phyloP scores from a whole-genome alignment of 2,888 invertebrate species.

The Leuctra nigra region DNA sequence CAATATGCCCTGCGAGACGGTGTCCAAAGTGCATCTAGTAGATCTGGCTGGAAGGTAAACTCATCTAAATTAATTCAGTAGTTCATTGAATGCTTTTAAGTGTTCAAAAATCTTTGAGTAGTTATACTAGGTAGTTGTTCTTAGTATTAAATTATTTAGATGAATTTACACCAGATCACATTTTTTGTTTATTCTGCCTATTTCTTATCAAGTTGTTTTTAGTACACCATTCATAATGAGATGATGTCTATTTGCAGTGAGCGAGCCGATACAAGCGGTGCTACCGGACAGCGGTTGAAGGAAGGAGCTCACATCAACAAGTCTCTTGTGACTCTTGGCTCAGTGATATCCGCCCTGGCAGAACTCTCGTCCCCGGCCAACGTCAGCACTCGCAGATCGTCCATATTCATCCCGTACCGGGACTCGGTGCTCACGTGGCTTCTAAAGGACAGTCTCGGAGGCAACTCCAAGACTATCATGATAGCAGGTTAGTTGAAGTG shows the following conservation, averaged over 20 bases:
- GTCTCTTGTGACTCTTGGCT: constrained; percentile 79
- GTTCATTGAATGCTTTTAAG: too few relatives aligned
- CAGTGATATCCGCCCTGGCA: constrained; percentile 80
- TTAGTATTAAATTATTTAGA: too few relatives aligned
- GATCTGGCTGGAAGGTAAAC: constrained; percentile 78
- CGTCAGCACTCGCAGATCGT: constrained; percentile 30
- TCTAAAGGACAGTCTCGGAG: constrained; percentile 80
- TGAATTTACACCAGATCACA: too few relatives aligned
- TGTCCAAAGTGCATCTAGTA: constrained; percentile 80
- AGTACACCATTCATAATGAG: too few relatives aligned
- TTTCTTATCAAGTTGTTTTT: too few relatives aligned
- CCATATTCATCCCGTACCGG: constrained; percentile 76
- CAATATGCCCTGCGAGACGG: constrained; percentile 84
- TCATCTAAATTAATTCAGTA: too few relatives aligned
- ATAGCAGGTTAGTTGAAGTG: constrained; percentile 53
- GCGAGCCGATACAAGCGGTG: constrained; percentile 81
- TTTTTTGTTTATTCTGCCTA: too few relatives aligned
- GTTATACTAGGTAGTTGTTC: too few relatives aligned
- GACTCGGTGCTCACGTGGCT: constrained; percentile 86
- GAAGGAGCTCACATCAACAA: constrained; percentile 90
- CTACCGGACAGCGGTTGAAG: constrained; percentile 82
- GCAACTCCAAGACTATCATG: constrained; percentile 89
- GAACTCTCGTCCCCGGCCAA: constrained; percentile 48
- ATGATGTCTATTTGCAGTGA: constrained; percentile 61
- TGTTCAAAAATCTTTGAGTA: too few relatives aligned